Evolutionary conservation across 2,113 vertebrate species (phyloP).

Genomic region (Morone chrysops): DNA sequence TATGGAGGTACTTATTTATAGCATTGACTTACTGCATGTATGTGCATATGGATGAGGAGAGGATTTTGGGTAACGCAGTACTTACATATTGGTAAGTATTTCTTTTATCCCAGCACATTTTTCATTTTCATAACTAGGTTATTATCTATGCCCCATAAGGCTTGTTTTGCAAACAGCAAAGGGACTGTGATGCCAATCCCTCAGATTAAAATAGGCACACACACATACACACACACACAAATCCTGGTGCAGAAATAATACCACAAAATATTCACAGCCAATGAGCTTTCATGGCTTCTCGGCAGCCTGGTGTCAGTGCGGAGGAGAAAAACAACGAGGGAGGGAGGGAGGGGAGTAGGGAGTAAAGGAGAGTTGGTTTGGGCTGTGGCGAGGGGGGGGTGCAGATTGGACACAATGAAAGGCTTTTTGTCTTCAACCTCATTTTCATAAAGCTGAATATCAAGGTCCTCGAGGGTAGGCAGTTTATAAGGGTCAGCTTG

Average conservation of each 20-base stretch:
- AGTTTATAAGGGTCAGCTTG: constrained; percentile 34
- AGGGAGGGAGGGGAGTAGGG: constrained; percentile 25
- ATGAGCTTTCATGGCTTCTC: constrained; percentile 58
- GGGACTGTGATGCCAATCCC: constrained; percentile 54
- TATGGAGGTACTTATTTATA: background rate
- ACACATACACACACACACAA: constrained; percentile 44
- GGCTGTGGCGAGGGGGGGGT: constrained; percentile 4
- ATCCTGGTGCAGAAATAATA: constrained; percentile 69
- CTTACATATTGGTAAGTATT: background rate
- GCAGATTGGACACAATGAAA: constrained; percentile 61
- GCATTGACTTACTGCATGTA: background rate
- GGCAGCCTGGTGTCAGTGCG: constrained; percentile 35
- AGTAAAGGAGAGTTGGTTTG: constrained; percentile 3
- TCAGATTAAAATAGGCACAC: constrained; percentile 62
- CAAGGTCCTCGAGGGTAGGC: constrained; percentile 57
- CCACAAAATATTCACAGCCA: constrained; percentile 54
- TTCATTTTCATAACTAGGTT: constrained; percentile 37
- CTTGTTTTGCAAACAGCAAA: constrained; percentile 59
- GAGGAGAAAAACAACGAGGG: constrained; percentile 43
- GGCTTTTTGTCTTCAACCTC: constrained; percentile 67
- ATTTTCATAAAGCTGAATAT: constrained; percentile 82
- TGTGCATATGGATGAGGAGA: background rate
- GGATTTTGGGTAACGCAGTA: constrained; percentile 4
- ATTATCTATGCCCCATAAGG: constrained; percentile 28
- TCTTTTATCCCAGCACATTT: constrained; percentile 22